Percentiles rank a stretch among this genome's conserved stretches.
phyloP scores from a whole-genome alignment of 1,140 invertebrate genomes.

The Pantala flavescens region DNA sequence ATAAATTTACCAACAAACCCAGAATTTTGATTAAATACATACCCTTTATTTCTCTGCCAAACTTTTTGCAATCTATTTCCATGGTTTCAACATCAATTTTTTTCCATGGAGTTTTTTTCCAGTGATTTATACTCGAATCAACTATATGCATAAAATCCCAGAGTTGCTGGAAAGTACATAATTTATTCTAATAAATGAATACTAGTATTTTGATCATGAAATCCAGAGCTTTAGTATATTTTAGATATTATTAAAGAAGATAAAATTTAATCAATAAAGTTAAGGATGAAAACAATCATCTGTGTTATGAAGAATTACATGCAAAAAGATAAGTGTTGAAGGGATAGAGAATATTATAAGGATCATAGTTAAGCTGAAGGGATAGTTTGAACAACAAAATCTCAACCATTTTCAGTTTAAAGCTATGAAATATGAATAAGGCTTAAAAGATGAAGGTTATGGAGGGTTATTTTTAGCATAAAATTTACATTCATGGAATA shows the following conservation, averaged over 20 bases:
- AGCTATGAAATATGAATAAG: not conserved
- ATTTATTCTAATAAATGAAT: not conserved
- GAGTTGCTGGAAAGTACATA: constrained; percentile 42
- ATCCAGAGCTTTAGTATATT: not conserved
- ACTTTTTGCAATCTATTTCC: constrained; percentile 89
- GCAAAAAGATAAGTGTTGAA: too few species aligned
- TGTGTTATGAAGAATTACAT: too few species aligned
- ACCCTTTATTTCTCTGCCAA: constrained; percentile 69
- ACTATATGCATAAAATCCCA: constrained; percentile 87
- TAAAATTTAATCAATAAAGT: too few species aligned
- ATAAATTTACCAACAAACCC: too few species aligned
- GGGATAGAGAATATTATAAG: too few species aligned
- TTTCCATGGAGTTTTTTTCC: constrained; percentile 87
- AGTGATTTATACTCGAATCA: constrained; percentile 68
- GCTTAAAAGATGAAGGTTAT: not conserved
- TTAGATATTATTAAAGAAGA: not conserved
- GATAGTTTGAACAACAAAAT: not conserved
- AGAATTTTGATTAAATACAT: constrained; percentile 17
- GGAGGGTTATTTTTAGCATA: too few species aligned
- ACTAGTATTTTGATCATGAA: not conserved
- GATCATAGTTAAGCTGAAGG: too few species aligned
- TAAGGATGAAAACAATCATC: too few species aligned
- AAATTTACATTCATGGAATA: too few species aligned
- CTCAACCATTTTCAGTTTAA: not conserved
- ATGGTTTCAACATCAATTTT: constrained; percentile 87